A percentile compares a stretch with the other conserved stretches of the same genome.
Conservation (phyloP, 37 sponge, comb jelly and placozoan genomes). For the Halichondria panicea region DNA sequence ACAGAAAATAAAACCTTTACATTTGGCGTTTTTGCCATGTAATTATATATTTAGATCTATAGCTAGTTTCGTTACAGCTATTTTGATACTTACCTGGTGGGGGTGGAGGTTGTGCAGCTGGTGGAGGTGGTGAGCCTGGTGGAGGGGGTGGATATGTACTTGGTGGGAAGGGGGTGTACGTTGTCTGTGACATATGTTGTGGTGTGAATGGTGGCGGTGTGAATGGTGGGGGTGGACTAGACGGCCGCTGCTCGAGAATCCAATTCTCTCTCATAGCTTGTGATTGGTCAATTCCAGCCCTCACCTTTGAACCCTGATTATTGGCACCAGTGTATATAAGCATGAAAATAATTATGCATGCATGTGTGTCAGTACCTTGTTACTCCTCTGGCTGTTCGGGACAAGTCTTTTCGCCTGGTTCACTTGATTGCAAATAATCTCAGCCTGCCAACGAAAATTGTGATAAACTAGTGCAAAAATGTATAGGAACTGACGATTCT, state of each 20-base stretch:
- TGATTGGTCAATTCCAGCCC: no score
- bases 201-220: slow-evolving; percentile 3
- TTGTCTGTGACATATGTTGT: background rate
- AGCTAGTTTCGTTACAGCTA: no score
- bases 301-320: no score
- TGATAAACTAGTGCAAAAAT: background rate
- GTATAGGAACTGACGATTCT: background rate
- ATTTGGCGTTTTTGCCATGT: no score
- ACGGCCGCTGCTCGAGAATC: slow-evolving; percentile 16
- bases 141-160: slow-evolving; percentile 9
- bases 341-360: background rate
- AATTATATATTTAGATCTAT: no score
- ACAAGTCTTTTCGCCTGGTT: background rate
- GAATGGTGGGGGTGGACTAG: background rate
- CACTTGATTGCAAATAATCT: slow-evolving; percentile 26
- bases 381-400: background rate
- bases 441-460: background rate
- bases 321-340: no score
- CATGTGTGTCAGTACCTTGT: background rate
- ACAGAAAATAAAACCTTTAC: no score
- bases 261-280: slow-evolving; percentile 42
- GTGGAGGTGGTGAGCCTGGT: background rate
- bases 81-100: background rate
- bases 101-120: slow-evolving; percentile 11
- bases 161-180: background rate